Conservation (phyloP, 64 coral and sea anemone genomes). For the Stichodactyla mertensii region DNA sequence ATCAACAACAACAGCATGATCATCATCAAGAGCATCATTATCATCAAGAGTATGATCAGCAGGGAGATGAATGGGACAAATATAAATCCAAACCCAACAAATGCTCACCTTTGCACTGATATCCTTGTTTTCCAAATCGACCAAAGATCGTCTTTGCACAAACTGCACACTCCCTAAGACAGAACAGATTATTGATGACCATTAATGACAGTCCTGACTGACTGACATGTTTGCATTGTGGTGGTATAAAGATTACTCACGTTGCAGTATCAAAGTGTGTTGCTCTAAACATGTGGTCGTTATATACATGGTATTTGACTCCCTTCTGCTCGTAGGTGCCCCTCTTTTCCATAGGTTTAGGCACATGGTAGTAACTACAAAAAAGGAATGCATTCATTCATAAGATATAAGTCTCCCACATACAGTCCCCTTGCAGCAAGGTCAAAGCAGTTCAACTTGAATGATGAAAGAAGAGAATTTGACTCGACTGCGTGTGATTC, state of each 20-base stretch:
- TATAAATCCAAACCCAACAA: neutral
- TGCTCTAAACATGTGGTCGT: conserved; percentile 73
- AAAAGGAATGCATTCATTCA: neutral
- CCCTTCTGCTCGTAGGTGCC: conserved; percentile 65
- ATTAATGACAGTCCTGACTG: too few relatives aligned
- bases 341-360: conserved; percentile 44
- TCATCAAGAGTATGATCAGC: too few relatives aligned
- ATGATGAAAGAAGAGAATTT: too few relatives aligned
- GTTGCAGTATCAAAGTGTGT: conserved; percentile 44
- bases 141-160: conserved; percentile 55
- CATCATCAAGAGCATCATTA: too few relatives aligned
- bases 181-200: neutral
- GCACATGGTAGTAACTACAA: conserved; percentile 66
- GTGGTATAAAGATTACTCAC: neutral
- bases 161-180: conserved; percentile 51
- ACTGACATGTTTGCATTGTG: too few relatives aligned
- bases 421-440: too few relatives aligned
- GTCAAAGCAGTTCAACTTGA: too few relatives aligned
- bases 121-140: conserved; percentile 80
- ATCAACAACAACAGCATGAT: neutral
- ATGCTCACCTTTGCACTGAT: conserved; percentile 79
- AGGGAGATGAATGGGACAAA: too few relatives aligned
- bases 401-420: neutral
- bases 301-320: conserved; percentile 76
- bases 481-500: too few relatives aligned